phyloP scores from a whole-genome alignment of 1,140 invertebrate species.

The Ips typographus region DNA sequence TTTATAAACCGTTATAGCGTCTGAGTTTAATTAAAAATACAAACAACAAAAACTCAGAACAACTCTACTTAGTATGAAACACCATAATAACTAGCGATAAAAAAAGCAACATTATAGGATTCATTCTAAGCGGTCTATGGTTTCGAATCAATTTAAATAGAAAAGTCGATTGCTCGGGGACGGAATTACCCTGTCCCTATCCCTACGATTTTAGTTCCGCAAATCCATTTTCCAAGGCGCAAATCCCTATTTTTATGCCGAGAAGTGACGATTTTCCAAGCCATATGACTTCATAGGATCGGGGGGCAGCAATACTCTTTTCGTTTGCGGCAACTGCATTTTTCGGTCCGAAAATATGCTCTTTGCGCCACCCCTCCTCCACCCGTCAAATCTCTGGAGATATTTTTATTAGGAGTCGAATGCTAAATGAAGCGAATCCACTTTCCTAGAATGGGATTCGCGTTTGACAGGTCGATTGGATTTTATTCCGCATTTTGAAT shows the following conservation, averaged over 20 bases:
- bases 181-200: no score
- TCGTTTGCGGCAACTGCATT: not conserved
- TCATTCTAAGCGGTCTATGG: no score
- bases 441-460: slow-evolving; percentile 20
- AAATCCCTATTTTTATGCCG: slow-evolving; percentile 9
- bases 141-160: no score
- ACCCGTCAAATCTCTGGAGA: slow-evolving; percentile 6
- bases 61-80: no score
- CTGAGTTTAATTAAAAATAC: no score
- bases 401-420: slow-evolving; percentile 20
- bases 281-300: slow-evolving; percentile 1
- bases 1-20: no score
- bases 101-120: no score
- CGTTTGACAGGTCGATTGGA: slow-evolving; percentile 21
- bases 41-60: no score
- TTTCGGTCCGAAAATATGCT: slow-evolving; percentile 20
- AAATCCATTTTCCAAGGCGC: not conserved
- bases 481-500: slow-evolving; percentile 10
- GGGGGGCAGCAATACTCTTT: not conserved
- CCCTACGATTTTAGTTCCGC: not conserved
- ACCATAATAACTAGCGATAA: no score
- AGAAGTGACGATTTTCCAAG: slow-evolving; percentile 9
- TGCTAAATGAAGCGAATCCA: slow-evolving; percentile 27
- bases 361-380: not conserved
- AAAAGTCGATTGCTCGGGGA: no score